Conservation (phyloP, 1,140 invertebrate species). For the Tetramorium parvispinum region DNA sequence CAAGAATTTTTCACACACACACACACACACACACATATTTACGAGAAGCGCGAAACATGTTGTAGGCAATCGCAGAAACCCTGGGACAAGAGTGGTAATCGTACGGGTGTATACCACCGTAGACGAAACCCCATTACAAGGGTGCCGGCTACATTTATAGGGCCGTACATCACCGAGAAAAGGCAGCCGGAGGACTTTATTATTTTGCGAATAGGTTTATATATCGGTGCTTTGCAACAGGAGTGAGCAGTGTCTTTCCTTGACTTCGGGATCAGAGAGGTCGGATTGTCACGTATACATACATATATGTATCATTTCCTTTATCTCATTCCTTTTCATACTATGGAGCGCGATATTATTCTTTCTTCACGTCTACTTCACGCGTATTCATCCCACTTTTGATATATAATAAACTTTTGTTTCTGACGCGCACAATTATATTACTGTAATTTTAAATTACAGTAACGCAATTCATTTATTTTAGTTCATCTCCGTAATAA, state of each 20-base stretch:
- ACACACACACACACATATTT: too few species aligned
- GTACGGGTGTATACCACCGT: slow-evolving; percentile 51
- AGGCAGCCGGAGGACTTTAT: slow-evolving; percentile 75
- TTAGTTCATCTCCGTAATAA: not conserved
- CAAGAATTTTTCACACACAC: not conserved
- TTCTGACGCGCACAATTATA: not conserved
- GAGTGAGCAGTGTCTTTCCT: slow-evolving; percentile 28
- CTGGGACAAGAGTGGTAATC: slow-evolving; percentile 52
- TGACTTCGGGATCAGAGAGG: slow-evolving; percentile 2
- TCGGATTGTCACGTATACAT: not conserved
- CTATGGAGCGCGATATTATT: not conserved
- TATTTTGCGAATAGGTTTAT: slow-evolving; percentile 77
- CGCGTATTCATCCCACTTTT: not conserved
- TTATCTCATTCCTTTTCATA: not conserved
- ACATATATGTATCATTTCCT: not conserved
- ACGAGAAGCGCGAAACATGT: slow-evolving; percentile 3
- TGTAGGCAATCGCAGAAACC: slow-evolving; percentile 65
- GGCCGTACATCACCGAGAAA: slow-evolving; percentile 77
- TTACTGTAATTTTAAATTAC: not conserved
- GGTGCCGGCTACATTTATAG: slow-evolving; percentile 78
- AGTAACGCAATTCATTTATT: not conserved
- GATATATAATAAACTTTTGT: not conserved
- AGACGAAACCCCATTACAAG: slow-evolving; percentile 75
- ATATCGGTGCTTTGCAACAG: slow-evolving; percentile 50
- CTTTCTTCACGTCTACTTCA: not conserved